Evolutionary conservation across 2,888 invertebrate genomes (phyloP).

Genomic region (Drosophila fungiperda): DNA sequence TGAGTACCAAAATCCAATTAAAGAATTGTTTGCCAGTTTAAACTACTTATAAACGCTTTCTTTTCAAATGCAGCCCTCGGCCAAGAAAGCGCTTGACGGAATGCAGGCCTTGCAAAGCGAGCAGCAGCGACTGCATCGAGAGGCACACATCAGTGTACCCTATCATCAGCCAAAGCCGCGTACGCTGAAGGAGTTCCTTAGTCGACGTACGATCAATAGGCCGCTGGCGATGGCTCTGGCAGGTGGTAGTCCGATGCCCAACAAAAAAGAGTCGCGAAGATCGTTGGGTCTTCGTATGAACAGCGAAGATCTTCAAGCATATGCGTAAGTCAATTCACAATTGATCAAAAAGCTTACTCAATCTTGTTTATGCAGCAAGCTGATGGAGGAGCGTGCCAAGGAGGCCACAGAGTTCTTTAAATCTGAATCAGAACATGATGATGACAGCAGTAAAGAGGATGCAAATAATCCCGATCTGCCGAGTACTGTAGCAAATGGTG

Average conservation of each 20-base stretch:
- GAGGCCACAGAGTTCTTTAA: conserved; percentile 91
- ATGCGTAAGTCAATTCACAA: conserved; percentile 86
- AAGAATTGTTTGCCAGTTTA: not conserved
- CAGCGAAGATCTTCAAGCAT: conserved; percentile 87
- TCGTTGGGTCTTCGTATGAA: conserved; percentile 88
- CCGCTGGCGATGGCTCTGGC: conserved; percentile 57
- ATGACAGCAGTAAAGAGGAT: conserved; percentile 52
- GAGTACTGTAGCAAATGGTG: not conserved
- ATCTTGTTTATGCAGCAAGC: conserved; percentile 85
- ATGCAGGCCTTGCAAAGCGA: conserved; percentile 93
- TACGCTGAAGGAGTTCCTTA: conserved; percentile 92
- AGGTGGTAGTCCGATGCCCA: conserved; percentile 59
- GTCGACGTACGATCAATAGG: conserved; percentile 77
- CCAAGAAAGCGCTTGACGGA: conserved; percentile 89
- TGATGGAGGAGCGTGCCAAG: conserved; percentile 90
- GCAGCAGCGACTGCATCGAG: conserved; percentile 92
- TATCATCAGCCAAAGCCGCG: conserved; percentile 94
- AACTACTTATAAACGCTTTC: conserved; percentile 16
- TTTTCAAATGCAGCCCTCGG: conserved; percentile 86
- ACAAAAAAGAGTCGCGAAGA: conserved; percentile 58
- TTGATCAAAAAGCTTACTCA: not conserved
- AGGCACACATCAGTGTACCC: conserved; percentile 91
- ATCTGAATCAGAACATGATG: conserved; percentile 86
- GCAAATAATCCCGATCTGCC: conserved; percentile 30
- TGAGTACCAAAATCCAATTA: conserved; percentile 20